A percentile compares a stretch with the other conserved stretches of the same genome.
Evolutionary conservation across 2,113 vertebrate genomes (phyloP).

Genomic region (Calyptommatus sinebrachiatus): DNA sequence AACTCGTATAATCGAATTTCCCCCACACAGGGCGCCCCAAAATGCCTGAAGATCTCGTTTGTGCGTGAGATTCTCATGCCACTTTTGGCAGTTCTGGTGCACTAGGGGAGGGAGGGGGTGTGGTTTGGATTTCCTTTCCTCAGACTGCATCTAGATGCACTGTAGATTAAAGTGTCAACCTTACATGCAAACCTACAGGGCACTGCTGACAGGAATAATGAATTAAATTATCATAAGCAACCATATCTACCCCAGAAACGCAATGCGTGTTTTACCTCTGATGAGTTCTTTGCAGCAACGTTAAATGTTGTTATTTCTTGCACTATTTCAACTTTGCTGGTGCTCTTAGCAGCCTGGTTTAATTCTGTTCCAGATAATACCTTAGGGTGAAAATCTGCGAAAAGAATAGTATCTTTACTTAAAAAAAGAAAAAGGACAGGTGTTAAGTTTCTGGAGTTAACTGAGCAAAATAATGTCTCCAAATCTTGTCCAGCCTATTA

Average conservation of each 20-base stretch:
- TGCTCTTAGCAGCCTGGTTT: slow-evolving; percentile 25
- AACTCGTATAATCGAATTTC: too few species aligned
- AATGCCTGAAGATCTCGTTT: too few species aligned
- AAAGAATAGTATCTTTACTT: slow-evolving; percentile 29
- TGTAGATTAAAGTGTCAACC: too few species aligned
- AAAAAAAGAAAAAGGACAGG: slow-evolving; percentile 31
- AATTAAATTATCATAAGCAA: slow-evolving; percentile 9
- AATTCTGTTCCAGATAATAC: slow-evolving; percentile 34
- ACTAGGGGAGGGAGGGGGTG: too few species aligned
- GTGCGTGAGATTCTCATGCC: too few species aligned
- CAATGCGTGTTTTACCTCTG: slow-evolving; percentile 39
- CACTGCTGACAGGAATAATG: neutral
- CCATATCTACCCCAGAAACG: slow-evolving; percentile 17
- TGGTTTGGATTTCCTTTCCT: too few species aligned
- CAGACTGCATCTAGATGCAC: too few species aligned
- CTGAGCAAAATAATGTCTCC: slow-evolving; percentile 53
- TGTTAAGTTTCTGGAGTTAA: slow-evolving; percentile 63
- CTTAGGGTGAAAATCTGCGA: slow-evolving; percentile 55
- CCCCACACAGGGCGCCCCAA: too few species aligned
- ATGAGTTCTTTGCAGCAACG: slow-evolving; percentile 37
- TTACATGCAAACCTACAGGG: too few species aligned
- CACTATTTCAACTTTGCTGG: slow-evolving; percentile 5
- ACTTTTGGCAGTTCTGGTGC: neutral
- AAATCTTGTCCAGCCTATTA: slow-evolving; percentile 56
- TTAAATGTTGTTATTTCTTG: slow-evolving; percentile 33